Percentiles rank a stretch among this genome's conserved stretches.
These are phyloP conservation scores for Phrynocephalus guinanensis DNA, from an alignment of 2,797 vertebrate species.

Conservation along the genomic window DNA sequence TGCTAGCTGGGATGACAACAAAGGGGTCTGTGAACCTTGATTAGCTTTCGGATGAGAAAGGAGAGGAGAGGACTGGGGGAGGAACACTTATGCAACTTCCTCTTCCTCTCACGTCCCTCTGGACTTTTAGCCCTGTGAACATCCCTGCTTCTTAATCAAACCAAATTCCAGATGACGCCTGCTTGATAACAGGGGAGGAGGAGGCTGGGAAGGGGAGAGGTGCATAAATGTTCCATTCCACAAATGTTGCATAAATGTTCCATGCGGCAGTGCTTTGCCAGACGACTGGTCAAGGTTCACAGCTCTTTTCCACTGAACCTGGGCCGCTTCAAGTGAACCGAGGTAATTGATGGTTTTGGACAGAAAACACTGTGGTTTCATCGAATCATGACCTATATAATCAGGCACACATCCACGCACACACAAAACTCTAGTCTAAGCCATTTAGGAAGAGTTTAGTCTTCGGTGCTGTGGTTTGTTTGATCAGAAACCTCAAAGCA, in stretches of 20 bases:
- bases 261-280: conserved; percentile 12
- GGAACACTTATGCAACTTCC: conserved; percentile 4
- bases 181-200: not conserved
- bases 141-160: conserved; percentile 18
- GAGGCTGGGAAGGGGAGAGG: not conserved
- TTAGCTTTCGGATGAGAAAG: not conserved
- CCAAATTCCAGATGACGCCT: not conserved
- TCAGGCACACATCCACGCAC: not conserved
- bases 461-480: conserved; percentile 44
- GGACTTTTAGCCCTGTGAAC: not conserved
- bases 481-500: conserved; percentile 49
- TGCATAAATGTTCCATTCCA: not conserved
- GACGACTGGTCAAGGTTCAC: conserved; percentile 29
- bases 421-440: not conserved
- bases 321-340: conserved; percentile 37
- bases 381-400: conserved; percentile 41
- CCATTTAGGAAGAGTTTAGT: conserved; percentile 44
- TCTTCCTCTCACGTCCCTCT: not conserved
- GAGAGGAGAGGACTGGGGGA: not conserved
- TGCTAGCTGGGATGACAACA: not conserved
- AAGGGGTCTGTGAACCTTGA: not conserved
- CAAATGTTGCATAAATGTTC: not conserved
- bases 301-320: conserved; percentile 47
- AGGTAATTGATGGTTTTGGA: conserved; percentile 30
- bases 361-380: conserved; percentile 45